phyloP scores from a whole-genome alignment of 2,113 vertebrate species.

The Clinocottus analis region DNA sequence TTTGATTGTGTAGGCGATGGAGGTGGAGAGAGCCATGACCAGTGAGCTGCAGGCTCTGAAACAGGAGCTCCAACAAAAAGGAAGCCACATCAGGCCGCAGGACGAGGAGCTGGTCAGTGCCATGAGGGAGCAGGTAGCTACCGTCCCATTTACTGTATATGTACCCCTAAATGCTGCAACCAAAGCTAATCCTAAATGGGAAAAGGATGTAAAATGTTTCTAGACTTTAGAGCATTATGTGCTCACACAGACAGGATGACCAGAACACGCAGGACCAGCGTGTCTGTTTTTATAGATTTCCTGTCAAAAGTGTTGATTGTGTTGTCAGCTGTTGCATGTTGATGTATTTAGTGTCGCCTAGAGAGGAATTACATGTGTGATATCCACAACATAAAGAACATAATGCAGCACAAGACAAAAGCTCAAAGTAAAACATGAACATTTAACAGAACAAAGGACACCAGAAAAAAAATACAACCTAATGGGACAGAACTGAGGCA shows the following conservation, averaged over 20 bases:
- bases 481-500: neutral
- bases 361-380: neutral
- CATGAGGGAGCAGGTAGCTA: constrained; percentile 82
- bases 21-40: constrained; percentile 78
- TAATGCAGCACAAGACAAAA: neutral
- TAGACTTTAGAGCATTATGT: neutral
- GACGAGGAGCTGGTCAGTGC: constrained; percentile 82
- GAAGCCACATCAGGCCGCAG: constrained; percentile 60
- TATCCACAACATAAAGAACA: neutral
- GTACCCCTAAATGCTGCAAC: neutral
- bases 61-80: constrained; percentile 73
- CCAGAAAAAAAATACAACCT: neutral
- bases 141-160: neutral
- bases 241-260: neutral
- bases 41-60: constrained; percentile 79
- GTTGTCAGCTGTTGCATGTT: neutral
- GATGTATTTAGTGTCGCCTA: neutral
- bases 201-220: neutral
- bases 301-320: neutral
- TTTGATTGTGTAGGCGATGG: constrained; percentile 75
- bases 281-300: neutral
- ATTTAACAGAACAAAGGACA: neutral
- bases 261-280: neutral
- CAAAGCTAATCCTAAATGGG: neutral
- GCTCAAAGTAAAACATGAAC: neutral